Conservation (phyloP, 2,888 invertebrate genomes). For the Biston betularia region DNA sequence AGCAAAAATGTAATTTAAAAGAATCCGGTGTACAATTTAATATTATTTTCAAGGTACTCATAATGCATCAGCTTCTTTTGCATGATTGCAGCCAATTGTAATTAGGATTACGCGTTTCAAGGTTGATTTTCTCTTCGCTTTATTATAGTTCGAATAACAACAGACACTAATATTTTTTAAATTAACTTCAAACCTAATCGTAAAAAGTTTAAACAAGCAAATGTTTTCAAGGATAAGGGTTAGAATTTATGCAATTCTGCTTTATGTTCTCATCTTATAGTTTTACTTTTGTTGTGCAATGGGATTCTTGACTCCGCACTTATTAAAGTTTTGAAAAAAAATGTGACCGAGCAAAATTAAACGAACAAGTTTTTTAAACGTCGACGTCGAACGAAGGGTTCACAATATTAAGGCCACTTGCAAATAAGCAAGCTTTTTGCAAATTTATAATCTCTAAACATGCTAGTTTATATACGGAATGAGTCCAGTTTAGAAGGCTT, state of each 20-base stretch:
- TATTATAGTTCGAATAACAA: neutral
- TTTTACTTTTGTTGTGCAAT: neutral
- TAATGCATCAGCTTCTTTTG: neutral
- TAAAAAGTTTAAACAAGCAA: neutral
- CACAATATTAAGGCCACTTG: too few species aligned
- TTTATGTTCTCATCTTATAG: neutral
- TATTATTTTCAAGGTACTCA: neutral
- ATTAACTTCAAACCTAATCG: neutral
- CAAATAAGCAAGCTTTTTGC: too few species aligned
- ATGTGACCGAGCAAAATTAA: neutral
- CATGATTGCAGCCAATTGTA: neutral
- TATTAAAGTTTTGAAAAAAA: neutral
- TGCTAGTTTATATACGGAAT: too few species aligned
- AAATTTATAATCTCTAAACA: too few species aligned
- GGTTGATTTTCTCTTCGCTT: conserved; percentile 7
- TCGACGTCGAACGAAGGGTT: too few species aligned
- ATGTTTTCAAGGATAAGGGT: too few species aligned
- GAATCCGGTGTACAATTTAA: neutral
- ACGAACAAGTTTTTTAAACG: too few species aligned
- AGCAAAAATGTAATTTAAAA: neutral
- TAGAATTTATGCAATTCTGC: neutral
- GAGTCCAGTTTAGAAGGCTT: too few species aligned
- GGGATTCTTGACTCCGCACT: neutral
- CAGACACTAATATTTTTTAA: neutral
- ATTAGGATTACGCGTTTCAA: conserved; percentile 1